A percentile compares a stretch with the other conserved stretches of the same genome.
Conservation (phyloP, 2,113 vertebrate species). For the Atractosteus spatula region DNA sequence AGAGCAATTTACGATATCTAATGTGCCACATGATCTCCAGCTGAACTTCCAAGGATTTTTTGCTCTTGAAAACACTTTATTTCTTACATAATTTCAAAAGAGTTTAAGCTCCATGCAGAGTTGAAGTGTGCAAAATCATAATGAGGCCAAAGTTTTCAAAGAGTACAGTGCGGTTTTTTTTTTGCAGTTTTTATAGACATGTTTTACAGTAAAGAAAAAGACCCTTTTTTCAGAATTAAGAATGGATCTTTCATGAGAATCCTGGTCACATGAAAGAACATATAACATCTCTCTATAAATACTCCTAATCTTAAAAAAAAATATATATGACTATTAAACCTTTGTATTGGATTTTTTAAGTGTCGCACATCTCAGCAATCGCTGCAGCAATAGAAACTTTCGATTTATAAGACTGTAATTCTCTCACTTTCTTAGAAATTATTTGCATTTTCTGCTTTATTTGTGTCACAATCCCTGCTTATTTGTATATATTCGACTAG, state of each 20-base stretch:
- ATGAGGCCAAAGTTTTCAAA: neutral
- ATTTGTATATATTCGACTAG: too few species aligned
- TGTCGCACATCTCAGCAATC: too few species aligned
- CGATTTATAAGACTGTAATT: too few species aligned
- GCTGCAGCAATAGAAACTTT: too few species aligned
- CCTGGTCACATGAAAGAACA: neutral
- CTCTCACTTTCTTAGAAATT: too few species aligned
- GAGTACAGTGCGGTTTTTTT: neutral
- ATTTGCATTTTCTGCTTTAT: too few species aligned
- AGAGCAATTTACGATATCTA: neutral
- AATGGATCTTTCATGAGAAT: neutral
- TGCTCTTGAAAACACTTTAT: constrained; percentile 11
- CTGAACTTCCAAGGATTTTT: constrained; percentile 17
- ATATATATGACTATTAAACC: too few species aligned
- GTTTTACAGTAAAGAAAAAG: neutral
- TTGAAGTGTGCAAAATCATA: neutral
- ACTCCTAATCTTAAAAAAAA: too few species aligned
- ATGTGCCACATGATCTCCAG: neutral
- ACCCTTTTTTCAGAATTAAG: neutral
- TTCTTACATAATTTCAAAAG: neutral
- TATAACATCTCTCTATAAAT: neutral
- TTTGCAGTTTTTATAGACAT: neutral
- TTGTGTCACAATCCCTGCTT: too few species aligned
- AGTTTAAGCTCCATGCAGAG: constrained; percentile 9
- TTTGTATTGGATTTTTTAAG: too few species aligned